Evolutionary conservation across 2,797 vertebrate species (phyloP).

Genomic region (Sebastolobus altivelis): DNA sequence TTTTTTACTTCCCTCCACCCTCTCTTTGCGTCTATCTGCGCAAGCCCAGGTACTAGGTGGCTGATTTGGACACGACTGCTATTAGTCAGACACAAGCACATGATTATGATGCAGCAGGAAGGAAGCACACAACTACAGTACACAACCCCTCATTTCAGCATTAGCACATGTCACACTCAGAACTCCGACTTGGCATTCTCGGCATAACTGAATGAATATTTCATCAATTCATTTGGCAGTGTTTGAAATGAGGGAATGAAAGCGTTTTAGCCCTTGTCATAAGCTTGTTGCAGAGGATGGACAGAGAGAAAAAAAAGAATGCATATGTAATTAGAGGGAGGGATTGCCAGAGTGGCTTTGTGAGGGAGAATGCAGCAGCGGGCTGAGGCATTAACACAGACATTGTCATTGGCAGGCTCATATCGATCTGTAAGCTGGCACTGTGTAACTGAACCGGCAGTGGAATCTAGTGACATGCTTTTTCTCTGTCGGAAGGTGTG

Average conservation of each 20-base stretch:
- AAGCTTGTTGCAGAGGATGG: slow-evolving; percentile 42
- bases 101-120: slow-evolving; percentile 58
- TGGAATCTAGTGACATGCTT: slow-evolving; percentile 54
- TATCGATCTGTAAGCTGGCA: slow-evolving; percentile 65
- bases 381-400: slow-evolving; percentile 65
- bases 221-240: slow-evolving; percentile 46
- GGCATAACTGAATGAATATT: slow-evolving; percentile 62
- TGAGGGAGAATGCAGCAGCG: slow-evolving; percentile 37
- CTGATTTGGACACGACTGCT: slow-evolving; percentile 22
- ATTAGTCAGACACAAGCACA: slow-evolving; percentile 52
- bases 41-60: slow-evolving; percentile 50
- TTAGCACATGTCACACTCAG: slow-evolving; percentile 48
- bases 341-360: slow-evolving; percentile 40
- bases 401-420: slow-evolving; percentile 67
- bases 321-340: slow-evolving; percentile 56
- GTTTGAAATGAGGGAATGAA: slow-evolving; percentile 43
- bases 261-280: slow-evolving; percentile 41
- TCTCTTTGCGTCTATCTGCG: neutral
- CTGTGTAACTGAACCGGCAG: slow-evolving; percentile 67
- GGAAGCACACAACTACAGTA: slow-evolving; percentile 46
- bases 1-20: slow-evolving; percentile 13
- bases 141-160: slow-evolving; percentile 46
- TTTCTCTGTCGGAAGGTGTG: slow-evolving; percentile 67
- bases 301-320: slow-evolving; percentile 51
- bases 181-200: slow-evolving; percentile 48